Base-by-base conservation (phyloP, 1,140 invertebrate genomes). In the Arion vulgaris region DNA sequence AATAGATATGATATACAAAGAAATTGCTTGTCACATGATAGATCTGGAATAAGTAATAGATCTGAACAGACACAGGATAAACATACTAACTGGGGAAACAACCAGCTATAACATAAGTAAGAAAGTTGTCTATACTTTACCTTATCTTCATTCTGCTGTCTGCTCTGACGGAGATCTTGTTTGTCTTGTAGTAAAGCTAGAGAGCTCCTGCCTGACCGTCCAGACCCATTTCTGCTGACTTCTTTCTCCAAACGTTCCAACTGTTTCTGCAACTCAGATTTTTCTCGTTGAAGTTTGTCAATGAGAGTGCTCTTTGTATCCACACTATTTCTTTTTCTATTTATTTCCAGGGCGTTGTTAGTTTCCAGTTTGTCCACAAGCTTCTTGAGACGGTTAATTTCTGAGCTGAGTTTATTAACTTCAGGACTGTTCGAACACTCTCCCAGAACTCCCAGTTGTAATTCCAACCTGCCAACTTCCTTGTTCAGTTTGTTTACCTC, bases 241-340 rank as follows among this genome's bases (percentile, higher is more conserved):
- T 86, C 74, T n/a, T 76, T 83, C 41, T 86, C 85, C 45, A 84
- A 57, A 17, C 23, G 26, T 71, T 86, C 81, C 45, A 84, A 28
- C 57, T 83, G 71, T 45, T 74, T 80, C 69, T 84, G 83, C 36
- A 86, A 71, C 9, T 82, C 83, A 23, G 82, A 38, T 26, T 86
- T 86, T 66, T 86, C 85, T 49, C 57, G 66, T 45, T 85, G 85
- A 0, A 86, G 80, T 34, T 74, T 82, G 1, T 85, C 80, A n/a
- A 86, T 71, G 39, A 86, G 72, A n/a, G 36, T 34, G n/a, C 80
- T 75, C n/a, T 71, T 49, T 9, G 26, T 38, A 11, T 85, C 81
- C 19, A 73, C 53, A 51, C 71, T 82, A 26, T 53, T n/a, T 51
- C 68, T 69, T n/a, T 51, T 53, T 45, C 45, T 76, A 23, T 45